Evolutionary conservation across 2,797 vertebrate genomes (phyloP), one percentile per base, ranked within the genome.

Genomic region (Lacerta bilineata): DNA sequence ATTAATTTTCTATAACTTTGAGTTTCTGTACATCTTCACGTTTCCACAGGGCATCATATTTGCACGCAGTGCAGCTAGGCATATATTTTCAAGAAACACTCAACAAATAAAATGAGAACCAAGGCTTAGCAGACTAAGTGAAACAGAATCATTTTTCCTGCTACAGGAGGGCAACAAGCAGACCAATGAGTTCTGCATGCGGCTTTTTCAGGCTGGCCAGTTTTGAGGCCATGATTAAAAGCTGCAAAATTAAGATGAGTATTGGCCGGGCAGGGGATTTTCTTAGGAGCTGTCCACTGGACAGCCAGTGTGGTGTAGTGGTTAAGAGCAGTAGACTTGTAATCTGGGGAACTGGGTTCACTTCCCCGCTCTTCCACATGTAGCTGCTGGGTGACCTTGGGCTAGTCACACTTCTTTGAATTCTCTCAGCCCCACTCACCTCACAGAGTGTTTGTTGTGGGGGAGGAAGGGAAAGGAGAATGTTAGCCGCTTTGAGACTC

Each of bases 1-100:
- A 93, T 94, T 96, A 93, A 92, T 95, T 96, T 95, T 72, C 86
- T 90, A 41, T 84, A 91, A 33, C 91, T 85, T 92, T 96, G 94
- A 94, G 96, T 95, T 91, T 91, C 85, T 90, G 66, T 92, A 85
- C 86, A 85, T 93, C 91, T 95, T 92, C 55, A 93, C 88, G 86
- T 55, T 93, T 95, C 76, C 87, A 85, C 75, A 69, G 89, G 96
- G 89, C 92, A 94, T 83, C 92, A 86, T 79, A 92, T 88, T 91
- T 91, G 82, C 90, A 94, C 93, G 90, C 87, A 90, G 87, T 90
- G 89, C 43, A 18, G 85, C 36, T 41, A 43, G 3, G 86, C 17
- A 87, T 43, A 68, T 89, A 91, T 91, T 92, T 93, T 78, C 81
- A 91, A 92, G 91, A 77, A 90, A 94, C 89, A 10, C 39, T 87